phyloP scores from a whole-genome alignment of 2,888 invertebrate species.

The Spicauda simplicius region DNA sequence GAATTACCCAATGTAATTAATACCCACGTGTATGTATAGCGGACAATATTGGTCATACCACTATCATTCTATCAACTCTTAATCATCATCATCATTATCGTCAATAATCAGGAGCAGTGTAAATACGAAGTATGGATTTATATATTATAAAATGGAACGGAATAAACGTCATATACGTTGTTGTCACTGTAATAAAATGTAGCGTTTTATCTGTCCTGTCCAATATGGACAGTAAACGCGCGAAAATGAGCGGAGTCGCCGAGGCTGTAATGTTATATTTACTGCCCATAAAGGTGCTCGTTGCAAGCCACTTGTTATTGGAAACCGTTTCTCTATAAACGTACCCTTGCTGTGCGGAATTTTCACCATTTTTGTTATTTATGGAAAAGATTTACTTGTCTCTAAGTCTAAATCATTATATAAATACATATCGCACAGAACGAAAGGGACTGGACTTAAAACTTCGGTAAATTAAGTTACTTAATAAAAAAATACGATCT shows the following conservation, averaged over 20 bases:
- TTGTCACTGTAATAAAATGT: conserved; percentile 9
- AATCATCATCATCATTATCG: too few relatives aligned
- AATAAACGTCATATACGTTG: conserved; percentile 2
- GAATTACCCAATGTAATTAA: too few relatives aligned
- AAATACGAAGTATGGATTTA: too few relatives aligned
- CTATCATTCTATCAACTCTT: too few relatives aligned
- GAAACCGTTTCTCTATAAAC: conserved; percentile 52
- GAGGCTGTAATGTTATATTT: conserved; percentile 71
- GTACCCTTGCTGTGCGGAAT: conserved; percentile 5
- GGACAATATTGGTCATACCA: too few relatives aligned
- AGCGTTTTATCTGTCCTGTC: conserved; percentile 12
- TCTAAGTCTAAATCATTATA: too few relatives aligned
- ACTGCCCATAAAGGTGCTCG: conserved; percentile 72
- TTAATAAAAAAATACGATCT: too few relatives aligned
- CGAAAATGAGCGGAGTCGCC: conserved; percentile 58
- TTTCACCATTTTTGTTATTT: neutral
- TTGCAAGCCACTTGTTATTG: conserved; percentile 65
- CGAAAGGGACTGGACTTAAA: too few relatives aligned
- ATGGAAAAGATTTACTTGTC: neutral
- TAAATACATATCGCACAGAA: too few relatives aligned
- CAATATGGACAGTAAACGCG: conserved; percentile 47
- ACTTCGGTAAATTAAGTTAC: too few relatives aligned
- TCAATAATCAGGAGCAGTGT: too few relatives aligned
- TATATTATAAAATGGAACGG: neutral
- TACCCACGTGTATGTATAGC: too few relatives aligned